A percentile compares a stretch with the other conserved stretches of the same genome.
Conservation (phyloP, 2,797 vertebrate genomes). For the Falco rusticolus region DNA sequence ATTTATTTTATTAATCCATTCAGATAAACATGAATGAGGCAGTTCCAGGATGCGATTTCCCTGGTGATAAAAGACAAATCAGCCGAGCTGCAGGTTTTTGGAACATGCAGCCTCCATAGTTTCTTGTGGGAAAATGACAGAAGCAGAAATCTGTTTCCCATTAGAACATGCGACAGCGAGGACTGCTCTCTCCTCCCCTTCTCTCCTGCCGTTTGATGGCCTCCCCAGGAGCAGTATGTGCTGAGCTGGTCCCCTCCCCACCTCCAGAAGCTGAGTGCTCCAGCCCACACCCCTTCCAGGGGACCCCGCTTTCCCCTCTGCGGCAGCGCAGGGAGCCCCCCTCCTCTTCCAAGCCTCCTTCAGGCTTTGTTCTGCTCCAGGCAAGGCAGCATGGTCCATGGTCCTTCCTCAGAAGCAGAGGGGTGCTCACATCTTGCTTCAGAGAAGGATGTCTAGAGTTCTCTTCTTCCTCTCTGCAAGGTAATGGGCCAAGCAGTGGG, state of each 20-base stretch:
- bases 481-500: not conserved
- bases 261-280: not conserved
- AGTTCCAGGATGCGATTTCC: slow-evolving; percentile 28
- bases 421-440: not conserved
- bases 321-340: not conserved
- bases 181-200: not conserved
- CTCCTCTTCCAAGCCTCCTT: not conserved
- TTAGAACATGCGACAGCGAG: not conserved
- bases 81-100: not conserved
- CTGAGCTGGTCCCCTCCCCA: not conserved
- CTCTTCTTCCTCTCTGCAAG: not conserved
- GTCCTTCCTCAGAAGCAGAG: not conserved
- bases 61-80: not conserved
- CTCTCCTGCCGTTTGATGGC: accelerated
- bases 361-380: not conserved
- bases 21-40: slow-evolving; percentile 50
- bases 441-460: not conserved
- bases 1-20: slow-evolving; percentile 26
- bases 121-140: slow-evolving; percentile 34
- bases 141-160: slow-evolving; percentile 36
- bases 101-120: not conserved
- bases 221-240: not conserved
- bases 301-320: accelerated
- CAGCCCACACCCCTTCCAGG: not conserved
- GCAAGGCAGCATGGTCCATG: not conserved